These are phyloP conservation scores for Menidia menidia DNA, from an alignment of 2,797 vertebrate genomes.

Conservation along the genomic window DNA sequence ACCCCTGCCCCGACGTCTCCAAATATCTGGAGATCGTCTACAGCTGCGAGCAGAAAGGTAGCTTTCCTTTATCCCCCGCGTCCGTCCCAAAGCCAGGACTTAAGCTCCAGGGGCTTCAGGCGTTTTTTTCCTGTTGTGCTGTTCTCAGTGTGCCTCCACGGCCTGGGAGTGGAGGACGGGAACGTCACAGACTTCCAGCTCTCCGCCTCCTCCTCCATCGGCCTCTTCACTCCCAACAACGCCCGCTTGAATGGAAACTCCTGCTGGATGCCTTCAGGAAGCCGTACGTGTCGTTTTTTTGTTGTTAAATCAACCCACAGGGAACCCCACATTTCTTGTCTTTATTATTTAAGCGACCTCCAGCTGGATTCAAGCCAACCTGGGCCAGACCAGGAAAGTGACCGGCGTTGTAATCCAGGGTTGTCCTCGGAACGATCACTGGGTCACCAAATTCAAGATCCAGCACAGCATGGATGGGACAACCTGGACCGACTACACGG, in stretches of 20 bases:
- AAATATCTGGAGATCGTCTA: constrained; percentile 84
- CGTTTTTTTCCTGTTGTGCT: not conserved
- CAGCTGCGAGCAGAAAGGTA: constrained; percentile 85
- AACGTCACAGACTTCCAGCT: constrained; percentile 77
- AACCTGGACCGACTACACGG: constrained; percentile 74
- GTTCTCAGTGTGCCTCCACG: constrained; percentile 80
- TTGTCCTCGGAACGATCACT: constrained; percentile 78
- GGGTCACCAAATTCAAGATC: constrained; percentile 81
- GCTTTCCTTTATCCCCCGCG: not conserved
- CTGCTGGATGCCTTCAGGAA: constrained; percentile 83
- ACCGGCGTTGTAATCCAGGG: constrained; percentile 84
- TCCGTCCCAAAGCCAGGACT: not conserved
- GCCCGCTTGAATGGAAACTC: constrained; percentile 79
- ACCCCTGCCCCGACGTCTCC: constrained; percentile 76
- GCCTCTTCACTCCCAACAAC: constrained; percentile 46
- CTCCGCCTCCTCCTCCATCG: constrained; percentile 77
- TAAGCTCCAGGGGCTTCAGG: not conserved
- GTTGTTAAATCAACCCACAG: not conserved
- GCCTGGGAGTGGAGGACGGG: constrained; percentile 80
- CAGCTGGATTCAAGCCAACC: constrained; percentile 82
- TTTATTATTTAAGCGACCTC: constrained; percentile 64
- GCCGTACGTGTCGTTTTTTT: constrained; percentile 51
- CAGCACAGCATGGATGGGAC: constrained; percentile 77
- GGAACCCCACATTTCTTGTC: too few relatives aligned
- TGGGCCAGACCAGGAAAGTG: constrained; percentile 76